Evolutionary conservation across 2,797 vertebrate species (phyloP), one percentile per base, ranked within the genome.

Genomic region (Sebastes matsubarae): DNA sequence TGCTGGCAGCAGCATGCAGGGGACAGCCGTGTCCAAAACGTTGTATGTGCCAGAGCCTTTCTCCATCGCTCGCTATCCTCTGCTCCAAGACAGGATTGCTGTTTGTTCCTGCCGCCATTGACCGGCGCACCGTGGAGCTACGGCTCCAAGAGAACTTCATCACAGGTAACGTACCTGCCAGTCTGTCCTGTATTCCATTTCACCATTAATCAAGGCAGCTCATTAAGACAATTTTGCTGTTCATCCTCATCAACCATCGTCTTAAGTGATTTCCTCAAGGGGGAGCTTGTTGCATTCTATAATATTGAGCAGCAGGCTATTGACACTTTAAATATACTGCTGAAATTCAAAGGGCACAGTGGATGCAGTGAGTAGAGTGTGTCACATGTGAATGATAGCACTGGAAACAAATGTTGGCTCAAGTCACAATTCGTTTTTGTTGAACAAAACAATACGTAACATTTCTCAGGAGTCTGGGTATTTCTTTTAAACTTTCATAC

Each of bases 101-200:
- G 74, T 98, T 97, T 22, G 96, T 98, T 57, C 97, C 97, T n/a
- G 91, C 95, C 4, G 95, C 96, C 18, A 97, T 97, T 8, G 97
- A 98, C 94, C 89, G 96, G 32, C 92, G 96, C 8, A 98, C 97
- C 0, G 97, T 97, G 36, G 97, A 98, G 82, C 95, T 97, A 0
- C 93, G 97, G 20, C 92, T 97, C 27, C 97, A 97, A 32, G 97
- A 97, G 70, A 98, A 97, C 93, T 98, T 97, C 83, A 97, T 98
- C 83, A 97, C 94, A 81, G 92, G 94, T 95, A 82, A 73, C 1
- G 8, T 6, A 24, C 18, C 7, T 60, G n/a, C 22, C 12, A 42
- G 36, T 32, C 14, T 36, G 38, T 34, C 10, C n/a, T 72, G 12
- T 60, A 24, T 67, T 64, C 34, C 6, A 36, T 80, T 38, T 59